Evolutionary conservation across 2,113 vertebrate genomes (phyloP).

Genomic region (Chitala chitala): DNA sequence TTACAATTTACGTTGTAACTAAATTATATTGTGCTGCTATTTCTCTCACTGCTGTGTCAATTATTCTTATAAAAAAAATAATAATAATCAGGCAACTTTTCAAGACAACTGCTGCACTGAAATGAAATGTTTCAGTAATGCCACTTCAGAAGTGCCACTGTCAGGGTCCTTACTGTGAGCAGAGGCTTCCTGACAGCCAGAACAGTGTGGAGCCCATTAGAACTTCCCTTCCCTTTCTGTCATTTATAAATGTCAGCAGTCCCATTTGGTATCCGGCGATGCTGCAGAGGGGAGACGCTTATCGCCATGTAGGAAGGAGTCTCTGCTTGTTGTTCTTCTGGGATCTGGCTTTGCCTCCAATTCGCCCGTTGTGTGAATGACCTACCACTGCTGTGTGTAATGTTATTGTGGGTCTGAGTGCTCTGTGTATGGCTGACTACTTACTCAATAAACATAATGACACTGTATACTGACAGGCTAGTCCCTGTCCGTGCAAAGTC

Average conservation of each 20-base stretch:
- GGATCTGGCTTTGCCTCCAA: too few relatives aligned
- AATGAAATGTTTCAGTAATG: neutral
- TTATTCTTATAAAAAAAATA: neutral
- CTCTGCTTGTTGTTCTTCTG: neutral
- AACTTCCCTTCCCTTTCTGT: constrained; percentile 10
- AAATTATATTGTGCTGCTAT: neutral
- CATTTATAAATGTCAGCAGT: constrained; percentile 23
- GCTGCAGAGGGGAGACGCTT: too few relatives aligned
- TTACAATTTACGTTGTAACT: neutral
- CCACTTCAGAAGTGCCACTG: neutral
- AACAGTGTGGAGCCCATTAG: too few relatives aligned
- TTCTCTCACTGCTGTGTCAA: neutral
- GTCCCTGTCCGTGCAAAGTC: neutral
- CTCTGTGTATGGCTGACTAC: neutral
- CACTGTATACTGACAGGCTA: neutral
- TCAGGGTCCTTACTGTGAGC: too few relatives aligned
- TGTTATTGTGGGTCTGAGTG: too few relatives aligned
- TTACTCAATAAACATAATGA: neutral
- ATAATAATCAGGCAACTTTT: neutral
- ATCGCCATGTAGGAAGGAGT: too few relatives aligned
- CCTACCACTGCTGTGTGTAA: neutral
- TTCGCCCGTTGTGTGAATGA: neutral
- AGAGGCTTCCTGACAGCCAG: too few relatives aligned
- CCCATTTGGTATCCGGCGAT: too few relatives aligned
- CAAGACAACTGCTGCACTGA: neutral